Evolutionary conservation across 2,797 vertebrate genomes (phyloP).

Genomic region (Coilia nasus): DNA sequence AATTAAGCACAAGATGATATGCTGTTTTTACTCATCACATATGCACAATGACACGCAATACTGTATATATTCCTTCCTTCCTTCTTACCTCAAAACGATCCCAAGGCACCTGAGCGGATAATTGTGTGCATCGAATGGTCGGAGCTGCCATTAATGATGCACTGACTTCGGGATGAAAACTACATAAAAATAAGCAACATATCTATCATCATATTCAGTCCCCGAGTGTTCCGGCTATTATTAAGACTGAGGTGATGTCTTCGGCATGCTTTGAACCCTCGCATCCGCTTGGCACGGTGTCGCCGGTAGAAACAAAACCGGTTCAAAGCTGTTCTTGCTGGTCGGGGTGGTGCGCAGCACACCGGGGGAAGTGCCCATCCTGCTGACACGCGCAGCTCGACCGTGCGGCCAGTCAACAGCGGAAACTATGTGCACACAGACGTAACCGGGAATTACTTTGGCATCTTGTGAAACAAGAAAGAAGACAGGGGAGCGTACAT

Average conservation of each 20-base stretch:
- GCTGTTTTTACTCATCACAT: background rate
- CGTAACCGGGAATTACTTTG: background rate
- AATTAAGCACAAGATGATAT: background rate
- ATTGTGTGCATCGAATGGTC: background rate
- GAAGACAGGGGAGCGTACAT: too few species aligned
- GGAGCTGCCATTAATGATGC: background rate
- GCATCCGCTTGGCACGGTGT: conserved; percentile 27
- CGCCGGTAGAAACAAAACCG: conserved; percentile 43
- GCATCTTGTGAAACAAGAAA: too few species aligned
- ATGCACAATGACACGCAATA: background rate
- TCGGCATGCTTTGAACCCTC: conserved; percentile 1
- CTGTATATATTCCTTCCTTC: background rate
- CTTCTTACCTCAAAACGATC: conserved; percentile 18
- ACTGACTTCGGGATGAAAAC: background rate
- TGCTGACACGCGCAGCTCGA: conserved; percentile 3
- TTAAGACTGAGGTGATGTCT: background rate
- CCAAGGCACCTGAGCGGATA: background rate
- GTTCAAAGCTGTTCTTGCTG: conserved; percentile 55
- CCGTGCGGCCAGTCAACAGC: background rate
- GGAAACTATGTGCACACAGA: conserved; percentile 11
- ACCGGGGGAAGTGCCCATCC: background rate
- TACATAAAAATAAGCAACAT: background rate
- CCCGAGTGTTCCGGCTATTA: conserved; percentile 1
- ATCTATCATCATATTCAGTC: background rate
- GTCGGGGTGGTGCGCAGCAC: conserved; percentile 28